Percentiles rank a stretch among this genome's conserved stretches.
phyloP scores from a whole-genome alignment of 92 coral and sea anemone species.

The Pocillopora grandis region DNA sequence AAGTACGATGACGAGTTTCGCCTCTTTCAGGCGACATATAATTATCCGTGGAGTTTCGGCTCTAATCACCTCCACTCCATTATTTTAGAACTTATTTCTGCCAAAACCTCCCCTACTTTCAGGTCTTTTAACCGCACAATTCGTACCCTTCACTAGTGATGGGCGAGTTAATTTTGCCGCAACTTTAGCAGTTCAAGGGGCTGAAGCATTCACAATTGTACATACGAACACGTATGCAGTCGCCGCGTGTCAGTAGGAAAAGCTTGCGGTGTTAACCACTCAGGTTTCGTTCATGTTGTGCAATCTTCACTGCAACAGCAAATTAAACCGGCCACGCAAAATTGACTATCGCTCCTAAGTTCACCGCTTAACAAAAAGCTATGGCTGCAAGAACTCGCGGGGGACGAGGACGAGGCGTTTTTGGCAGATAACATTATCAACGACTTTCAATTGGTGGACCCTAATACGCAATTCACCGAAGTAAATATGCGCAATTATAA shows the following conservation, averaged over 20 bases:
- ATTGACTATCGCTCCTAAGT: background rate
- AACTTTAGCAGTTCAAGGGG: conserved; percentile 35
- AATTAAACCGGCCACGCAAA: background rate
- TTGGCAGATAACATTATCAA: conserved; percentile 32
- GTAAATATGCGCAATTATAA: conserved; percentile 40
- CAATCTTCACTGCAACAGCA: background rate
- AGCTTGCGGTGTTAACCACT: background rate
- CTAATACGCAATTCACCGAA: conserved; percentile 26
- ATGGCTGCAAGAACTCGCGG: conserved; percentile 9
- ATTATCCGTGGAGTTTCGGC: conserved; percentile 28
- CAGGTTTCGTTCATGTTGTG: background rate
- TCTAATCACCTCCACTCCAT: conserved; percentile 15
- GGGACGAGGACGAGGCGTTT: conserved; percentile 29
- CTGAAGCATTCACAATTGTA: conserved; percentile 11
- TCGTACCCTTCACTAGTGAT: too few relatives aligned
- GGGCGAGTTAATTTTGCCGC: background rate
- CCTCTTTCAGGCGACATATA: conserved; percentile 17
- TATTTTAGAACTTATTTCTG: conserved; percentile 6
- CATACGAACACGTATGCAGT: conserved; percentile 35
- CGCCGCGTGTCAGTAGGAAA: conserved; percentile 4
- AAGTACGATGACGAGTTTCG: conserved; percentile 25
- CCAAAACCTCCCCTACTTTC: background rate
- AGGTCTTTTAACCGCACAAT: too few relatives aligned
- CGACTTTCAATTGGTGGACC: conserved; percentile 30
- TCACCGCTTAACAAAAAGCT: background rate